Evolutionary conservation across 2,113 vertebrate species (phyloP).

Genomic region (Naja naja): DNA sequence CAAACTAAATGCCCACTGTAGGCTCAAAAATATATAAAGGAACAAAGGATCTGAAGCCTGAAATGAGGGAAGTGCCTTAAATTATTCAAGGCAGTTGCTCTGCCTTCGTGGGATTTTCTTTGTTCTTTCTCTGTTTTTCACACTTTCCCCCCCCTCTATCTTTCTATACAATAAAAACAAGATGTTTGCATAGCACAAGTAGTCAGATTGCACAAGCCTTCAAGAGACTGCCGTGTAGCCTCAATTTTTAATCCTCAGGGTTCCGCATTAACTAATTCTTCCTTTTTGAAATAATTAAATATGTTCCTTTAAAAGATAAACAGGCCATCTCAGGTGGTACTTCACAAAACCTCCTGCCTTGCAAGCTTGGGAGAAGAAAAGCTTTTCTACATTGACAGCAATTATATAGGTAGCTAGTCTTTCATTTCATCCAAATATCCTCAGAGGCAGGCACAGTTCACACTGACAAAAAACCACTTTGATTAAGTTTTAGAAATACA

Average conservation of each 20-base stretch:
- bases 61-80: constrained; percentile 46
- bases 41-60: constrained; percentile 57
- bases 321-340: constrained; percentile 11
- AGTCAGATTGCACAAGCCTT: constrained; percentile 26
- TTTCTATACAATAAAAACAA: constrained; percentile 37
- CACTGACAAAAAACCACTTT: neutral
- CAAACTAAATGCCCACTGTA: constrained; percentile 50
- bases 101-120: constrained; percentile 37
- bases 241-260: constrained; percentile 47
- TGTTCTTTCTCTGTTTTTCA: neutral
- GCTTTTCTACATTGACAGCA: constrained; percentile 6
- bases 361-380: neutral
- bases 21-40: constrained; percentile 43
- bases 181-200: constrained; percentile 36
- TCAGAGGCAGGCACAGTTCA: neutral
- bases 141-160: no score
- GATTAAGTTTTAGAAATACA: neutral
- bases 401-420: constrained; percentile 19
- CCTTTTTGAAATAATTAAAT: constrained; percentile 37
- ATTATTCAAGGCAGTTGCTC: constrained; percentile 59
- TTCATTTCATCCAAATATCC: neutral
- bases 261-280: constrained; percentile 35
- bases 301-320: constrained; percentile 29
- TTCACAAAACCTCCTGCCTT: constrained; percentile 31
- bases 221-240: constrained; percentile 7